Conservation (phyloP, 2,113 vertebrate genomes). For the Macheiramphus alcinus region DNA sequence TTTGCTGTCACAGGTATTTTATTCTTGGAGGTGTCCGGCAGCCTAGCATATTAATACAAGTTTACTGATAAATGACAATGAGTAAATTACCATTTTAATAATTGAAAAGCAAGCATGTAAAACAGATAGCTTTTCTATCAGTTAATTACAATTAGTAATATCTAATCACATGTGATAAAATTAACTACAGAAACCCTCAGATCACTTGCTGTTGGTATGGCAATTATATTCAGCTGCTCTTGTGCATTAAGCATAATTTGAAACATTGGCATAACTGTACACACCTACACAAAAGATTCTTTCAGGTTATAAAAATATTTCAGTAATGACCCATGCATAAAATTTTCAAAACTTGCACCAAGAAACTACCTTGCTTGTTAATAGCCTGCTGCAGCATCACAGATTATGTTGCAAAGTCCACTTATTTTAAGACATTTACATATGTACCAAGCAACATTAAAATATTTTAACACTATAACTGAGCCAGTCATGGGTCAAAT, state of each 20-base stretch:
- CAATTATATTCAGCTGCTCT: not conserved
- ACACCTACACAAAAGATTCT: not conserved
- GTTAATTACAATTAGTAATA: constrained; percentile 52
- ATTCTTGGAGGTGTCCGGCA: not conserved
- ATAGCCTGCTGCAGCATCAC: not conserved
- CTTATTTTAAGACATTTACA: not conserved
- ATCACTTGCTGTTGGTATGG: not conserved
- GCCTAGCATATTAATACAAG: not conserved
- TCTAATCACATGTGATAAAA: constrained; percentile 44
- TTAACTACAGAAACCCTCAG: not conserved
- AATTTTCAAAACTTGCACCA: not conserved
- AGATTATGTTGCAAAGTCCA: not conserved
- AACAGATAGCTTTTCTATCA: constrained; percentile 32
- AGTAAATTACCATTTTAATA: constrained; percentile 40
- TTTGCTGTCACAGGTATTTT: not conserved
- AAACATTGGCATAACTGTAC: not conserved
- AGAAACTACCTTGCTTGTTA: not conserved
- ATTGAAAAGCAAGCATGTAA: constrained; percentile 42
- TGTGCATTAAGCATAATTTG: not conserved
- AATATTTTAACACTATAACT: not conserved
- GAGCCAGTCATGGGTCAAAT: not conserved
- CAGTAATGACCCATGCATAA: not conserved
- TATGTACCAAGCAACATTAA: not conserved
- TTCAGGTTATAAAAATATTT: not conserved
- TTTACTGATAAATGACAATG: not conserved